Percentiles rank a stretch among this genome's conserved stretches.
These are phyloP conservation scores for Eupsilia transversa DNA, from an alignment of 2,888 invertebrate species.

Conservation along the genomic window DNA sequence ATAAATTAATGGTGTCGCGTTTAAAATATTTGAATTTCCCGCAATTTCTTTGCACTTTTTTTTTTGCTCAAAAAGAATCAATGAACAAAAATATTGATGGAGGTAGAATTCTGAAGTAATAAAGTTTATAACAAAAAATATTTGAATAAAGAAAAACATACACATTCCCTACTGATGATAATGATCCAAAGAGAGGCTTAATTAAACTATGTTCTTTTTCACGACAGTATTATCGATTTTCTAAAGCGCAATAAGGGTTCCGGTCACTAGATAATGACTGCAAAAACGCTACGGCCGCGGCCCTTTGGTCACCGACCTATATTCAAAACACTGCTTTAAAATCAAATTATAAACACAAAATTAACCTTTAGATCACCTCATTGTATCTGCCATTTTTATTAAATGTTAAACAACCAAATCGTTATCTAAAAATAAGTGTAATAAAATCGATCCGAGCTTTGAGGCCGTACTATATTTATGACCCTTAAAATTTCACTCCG, in stretches of 20 bases:
- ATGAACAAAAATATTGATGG: too few species aligned
- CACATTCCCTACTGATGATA: too few species aligned
- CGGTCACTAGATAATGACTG: background rate
- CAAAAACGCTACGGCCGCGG: background rate
- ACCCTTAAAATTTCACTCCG: conserved; percentile 70
- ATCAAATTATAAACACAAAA: conserved; percentile 13
- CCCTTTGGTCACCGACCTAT: background rate
- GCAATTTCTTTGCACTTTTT: too few species aligned
- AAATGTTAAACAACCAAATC: conserved; percentile 34
- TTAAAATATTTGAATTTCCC: too few species aligned
- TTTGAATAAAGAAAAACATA: too few species aligned
- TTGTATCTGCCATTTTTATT: conserved; percentile 16
- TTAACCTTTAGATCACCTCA: conserved; percentile 1
- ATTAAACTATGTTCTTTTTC: background rate
- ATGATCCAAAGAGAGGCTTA: background rate
- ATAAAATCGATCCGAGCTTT: conserved; percentile 40
- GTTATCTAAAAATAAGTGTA: conserved; percentile 53
- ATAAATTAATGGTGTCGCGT: too few species aligned
- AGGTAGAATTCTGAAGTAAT: too few species aligned
- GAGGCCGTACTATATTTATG: conserved; percentile 67
- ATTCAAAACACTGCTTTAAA: background rate
- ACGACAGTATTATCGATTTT: background rate
- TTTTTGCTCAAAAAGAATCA: too few species aligned
- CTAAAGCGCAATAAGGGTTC: background rate
- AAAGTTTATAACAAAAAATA: too few species aligned